Conservation (phyloP, 2,888 invertebrate species). For the Gandaritis pyraliata region DNA sequence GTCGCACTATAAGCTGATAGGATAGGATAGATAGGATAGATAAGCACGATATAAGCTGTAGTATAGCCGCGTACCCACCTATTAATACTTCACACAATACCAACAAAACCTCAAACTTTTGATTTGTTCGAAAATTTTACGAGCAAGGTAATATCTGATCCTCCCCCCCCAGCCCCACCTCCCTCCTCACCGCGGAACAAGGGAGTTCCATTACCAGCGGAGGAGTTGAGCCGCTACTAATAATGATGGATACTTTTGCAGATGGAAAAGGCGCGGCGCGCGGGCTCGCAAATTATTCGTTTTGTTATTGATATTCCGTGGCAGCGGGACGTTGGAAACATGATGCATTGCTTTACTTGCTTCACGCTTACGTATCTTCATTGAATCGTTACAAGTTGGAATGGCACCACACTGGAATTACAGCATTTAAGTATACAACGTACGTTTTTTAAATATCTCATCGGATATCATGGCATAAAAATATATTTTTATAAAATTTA, state of each 20-base stretch:
- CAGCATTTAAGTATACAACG: too few relatives aligned
- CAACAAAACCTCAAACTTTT: neutral
- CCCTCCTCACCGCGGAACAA: conserved; percentile 5
- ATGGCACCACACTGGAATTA: too few relatives aligned
- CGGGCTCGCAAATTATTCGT: neutral
- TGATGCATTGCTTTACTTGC: neutral
- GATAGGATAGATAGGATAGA: too few relatives aligned
- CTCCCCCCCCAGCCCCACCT: neutral
- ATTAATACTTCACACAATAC: neutral
- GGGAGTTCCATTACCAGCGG: conserved; percentile 23
- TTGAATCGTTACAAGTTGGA: too few relatives aligned
- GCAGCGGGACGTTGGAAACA: neutral
- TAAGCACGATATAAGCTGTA: neutral
- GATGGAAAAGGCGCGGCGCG: conserved; percentile 5
- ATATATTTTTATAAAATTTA: too few relatives aligned
- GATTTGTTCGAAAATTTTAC: conserved; percentile 14
- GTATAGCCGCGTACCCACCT: neutral
- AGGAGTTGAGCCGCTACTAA: conserved; percentile 18
- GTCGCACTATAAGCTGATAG: too few relatives aligned
- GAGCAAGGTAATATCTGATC: conserved; percentile 5
- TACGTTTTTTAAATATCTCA: too few relatives aligned
- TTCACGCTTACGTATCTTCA: neutral
- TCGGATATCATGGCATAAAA: too few relatives aligned
- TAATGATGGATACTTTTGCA: conserved; percentile 24
- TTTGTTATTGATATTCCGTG: conserved; percentile 2